Percentiles rank a stretch among this genome's conserved stretches.
Conservation (phyloP, 30 jellyfish, hydroid and myxozoan genomes). For the Haliclystus octoradiatus region DNA sequence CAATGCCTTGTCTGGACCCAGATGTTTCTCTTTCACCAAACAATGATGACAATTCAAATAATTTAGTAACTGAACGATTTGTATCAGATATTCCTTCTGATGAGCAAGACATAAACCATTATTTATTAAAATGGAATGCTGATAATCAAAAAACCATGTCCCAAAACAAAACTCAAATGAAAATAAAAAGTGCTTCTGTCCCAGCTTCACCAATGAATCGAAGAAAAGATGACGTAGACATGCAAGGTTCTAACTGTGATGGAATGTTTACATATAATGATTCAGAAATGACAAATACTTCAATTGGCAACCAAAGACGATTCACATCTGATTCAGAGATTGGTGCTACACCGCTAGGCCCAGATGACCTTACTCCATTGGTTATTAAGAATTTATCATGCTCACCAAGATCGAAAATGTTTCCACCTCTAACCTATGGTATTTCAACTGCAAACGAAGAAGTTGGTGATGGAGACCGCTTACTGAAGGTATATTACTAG, state of each 20-base stretch:
- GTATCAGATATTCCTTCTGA: conserved; percentile 55
- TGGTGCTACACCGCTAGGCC: not conserved
- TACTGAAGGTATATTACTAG: not conserved
- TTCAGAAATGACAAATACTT: conserved; percentile 9
- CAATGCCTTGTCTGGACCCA: conserved; percentile 43
- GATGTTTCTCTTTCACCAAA: conserved; percentile 16
- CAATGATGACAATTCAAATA: not conserved
- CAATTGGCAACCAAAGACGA: conserved; percentile 15
- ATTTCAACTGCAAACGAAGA: not conserved
- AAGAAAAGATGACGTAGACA: not conserved
- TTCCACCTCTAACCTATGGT: not conserved
- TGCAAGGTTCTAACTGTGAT: not conserved
- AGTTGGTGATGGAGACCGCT: not conserved
- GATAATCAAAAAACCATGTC: too few species aligned
- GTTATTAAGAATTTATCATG: conserved; percentile 38
- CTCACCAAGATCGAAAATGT: conserved; percentile 14
- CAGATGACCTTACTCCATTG: conserved; percentile 22
- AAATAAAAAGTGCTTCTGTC: not conserved
- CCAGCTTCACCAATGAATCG: not conserved
- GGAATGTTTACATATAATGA: not conserved
- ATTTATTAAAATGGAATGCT: conserved; percentile 55
- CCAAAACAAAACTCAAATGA: not conserved
- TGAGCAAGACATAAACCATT: conserved; percentile 31
- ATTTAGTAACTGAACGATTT: conserved; percentile 11
- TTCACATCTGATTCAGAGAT: conserved; percentile 13